These are phyloP conservation scores for Melanotaenia maccullochi DNA, from an alignment of 2,797 vertebrate species.

Conservation along the genomic window DNA sequence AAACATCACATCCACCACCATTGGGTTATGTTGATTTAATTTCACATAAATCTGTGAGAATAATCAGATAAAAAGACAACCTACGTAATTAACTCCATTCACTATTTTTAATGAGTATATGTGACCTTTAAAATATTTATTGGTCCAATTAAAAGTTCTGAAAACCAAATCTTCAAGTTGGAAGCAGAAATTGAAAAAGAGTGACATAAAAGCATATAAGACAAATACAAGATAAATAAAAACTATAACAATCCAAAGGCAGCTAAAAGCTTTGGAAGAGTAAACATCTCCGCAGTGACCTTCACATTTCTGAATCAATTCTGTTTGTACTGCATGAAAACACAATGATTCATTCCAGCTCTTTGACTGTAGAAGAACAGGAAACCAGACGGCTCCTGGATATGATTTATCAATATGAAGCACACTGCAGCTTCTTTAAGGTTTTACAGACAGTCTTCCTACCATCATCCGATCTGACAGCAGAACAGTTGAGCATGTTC, in stretches of 20 bases:
- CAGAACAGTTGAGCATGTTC: background rate
- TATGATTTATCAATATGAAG: background rate
- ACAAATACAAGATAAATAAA: background rate
- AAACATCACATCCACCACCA: background rate
- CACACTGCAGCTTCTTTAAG: background rate
- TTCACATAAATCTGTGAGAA: too few species aligned
- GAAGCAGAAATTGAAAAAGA: too few species aligned
- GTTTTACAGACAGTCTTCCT: background rate
- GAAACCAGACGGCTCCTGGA: background rate
- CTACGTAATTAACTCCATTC: too few species aligned
- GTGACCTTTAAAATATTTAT: too few species aligned
- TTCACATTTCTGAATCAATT: constrained; percentile 42
- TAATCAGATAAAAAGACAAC: too few species aligned
- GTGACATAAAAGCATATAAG: background rate
- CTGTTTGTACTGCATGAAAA: constrained; percentile 17
- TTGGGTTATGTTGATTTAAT: too few species aligned
- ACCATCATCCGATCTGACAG: background rate
- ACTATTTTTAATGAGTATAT: too few species aligned
- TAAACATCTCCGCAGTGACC: constrained; percentile 34
- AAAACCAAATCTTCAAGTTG: too few species aligned
- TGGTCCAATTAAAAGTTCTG: too few species aligned
- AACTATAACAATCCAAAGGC: constrained; percentile 1
- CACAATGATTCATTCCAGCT: constrained; percentile 19
- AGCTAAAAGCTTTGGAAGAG: constrained; percentile 26
- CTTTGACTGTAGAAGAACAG: background rate